Conservation (phyloP, 2,797 vertebrate species). For the Microctenopoma stevenorrisi region DNA sequence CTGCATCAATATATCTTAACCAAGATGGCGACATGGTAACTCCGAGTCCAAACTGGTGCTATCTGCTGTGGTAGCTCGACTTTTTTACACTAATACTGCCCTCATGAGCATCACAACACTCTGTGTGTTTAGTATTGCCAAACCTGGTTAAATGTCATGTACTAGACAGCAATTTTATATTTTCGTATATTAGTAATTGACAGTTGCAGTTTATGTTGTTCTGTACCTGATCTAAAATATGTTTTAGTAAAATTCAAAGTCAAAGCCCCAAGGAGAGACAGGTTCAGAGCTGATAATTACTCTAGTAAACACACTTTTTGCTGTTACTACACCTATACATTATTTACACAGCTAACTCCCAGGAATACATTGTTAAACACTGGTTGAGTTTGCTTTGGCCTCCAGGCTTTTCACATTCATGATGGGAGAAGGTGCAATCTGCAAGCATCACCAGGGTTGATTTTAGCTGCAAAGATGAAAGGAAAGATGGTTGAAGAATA, state of each 20-base stretch:
- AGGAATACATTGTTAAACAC: slow-evolving; percentile 67
- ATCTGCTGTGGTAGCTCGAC: too few species aligned
- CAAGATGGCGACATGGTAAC: too few species aligned
- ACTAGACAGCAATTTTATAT: too few species aligned
- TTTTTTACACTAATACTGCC: too few species aligned
- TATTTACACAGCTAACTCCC: slow-evolving; percentile 69
- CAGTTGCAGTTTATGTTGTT: too few species aligned
- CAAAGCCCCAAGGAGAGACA: slow-evolving; percentile 48
- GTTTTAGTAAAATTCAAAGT: neutral
- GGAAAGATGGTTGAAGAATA: slow-evolving; percentile 11
- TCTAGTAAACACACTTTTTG: slow-evolving; percentile 70
- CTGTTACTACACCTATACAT: slow-evolving; percentile 62
- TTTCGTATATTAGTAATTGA: too few species aligned
- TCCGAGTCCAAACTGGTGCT: too few species aligned
- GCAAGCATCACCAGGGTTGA: slow-evolving; percentile 23
- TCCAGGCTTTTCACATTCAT: slow-evolving; percentile 50
- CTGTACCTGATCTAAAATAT: too few species aligned
- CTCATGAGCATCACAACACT: too few species aligned
- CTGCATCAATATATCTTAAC: too few species aligned
- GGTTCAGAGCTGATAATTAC: slow-evolving; percentile 70
- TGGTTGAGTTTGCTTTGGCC: slow-evolving; percentile 57
- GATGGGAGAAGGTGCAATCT: slow-evolving; percentile 53
- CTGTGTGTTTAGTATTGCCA: too few species aligned
- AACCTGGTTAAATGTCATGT: too few species aligned
- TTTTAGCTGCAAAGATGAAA: slow-evolving; percentile 50